These are phyloP conservation scores for Heliconius himera DNA, from an alignment of 1,140 invertebrate genomes.

Conservation along the genomic window DNA sequence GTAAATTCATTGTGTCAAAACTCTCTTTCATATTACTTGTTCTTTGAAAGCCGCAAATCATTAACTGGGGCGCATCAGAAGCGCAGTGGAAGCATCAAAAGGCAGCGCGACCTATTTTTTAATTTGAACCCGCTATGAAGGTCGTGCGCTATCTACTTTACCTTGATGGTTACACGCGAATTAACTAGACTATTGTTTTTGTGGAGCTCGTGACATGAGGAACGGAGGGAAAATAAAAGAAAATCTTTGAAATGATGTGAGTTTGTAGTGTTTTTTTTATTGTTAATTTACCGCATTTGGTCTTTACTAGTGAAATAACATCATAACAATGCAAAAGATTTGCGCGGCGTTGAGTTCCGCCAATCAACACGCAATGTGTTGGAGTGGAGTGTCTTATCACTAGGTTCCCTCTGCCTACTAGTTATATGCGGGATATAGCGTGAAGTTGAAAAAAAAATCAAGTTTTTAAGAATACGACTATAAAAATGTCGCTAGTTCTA, in stretches of 20 bases:
- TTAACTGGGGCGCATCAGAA: slow-evolving; percentile 5
- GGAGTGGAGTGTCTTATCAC: no score
- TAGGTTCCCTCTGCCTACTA: no score
- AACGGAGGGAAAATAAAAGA: background rate
- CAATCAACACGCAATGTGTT: no score
- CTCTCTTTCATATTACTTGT: background rate
- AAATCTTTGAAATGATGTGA: background rate
- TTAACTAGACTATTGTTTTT: background rate
- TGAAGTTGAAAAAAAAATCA: no score
- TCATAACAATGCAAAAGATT: no score
- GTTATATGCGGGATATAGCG: no score
- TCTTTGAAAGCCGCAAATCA: background rate
- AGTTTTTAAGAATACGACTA: no score
- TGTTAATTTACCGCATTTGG: no score
- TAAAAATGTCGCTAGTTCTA: no score
- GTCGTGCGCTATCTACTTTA: background rate
- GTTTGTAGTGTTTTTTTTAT: background rate
- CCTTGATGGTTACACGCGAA: background rate
- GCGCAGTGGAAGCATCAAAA: background rate
- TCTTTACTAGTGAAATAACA: no score
- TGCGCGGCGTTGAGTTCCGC: no score
- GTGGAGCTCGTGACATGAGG: background rate
- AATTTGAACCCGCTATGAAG: slow-evolving; percentile 4
- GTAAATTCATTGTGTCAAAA: background rate
- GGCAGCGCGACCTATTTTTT: slow-evolving; percentile 9